Evolutionary conservation across 2,113 vertebrate genomes (phyloP).

Genomic region (Antechinus flavipes): DNA sequence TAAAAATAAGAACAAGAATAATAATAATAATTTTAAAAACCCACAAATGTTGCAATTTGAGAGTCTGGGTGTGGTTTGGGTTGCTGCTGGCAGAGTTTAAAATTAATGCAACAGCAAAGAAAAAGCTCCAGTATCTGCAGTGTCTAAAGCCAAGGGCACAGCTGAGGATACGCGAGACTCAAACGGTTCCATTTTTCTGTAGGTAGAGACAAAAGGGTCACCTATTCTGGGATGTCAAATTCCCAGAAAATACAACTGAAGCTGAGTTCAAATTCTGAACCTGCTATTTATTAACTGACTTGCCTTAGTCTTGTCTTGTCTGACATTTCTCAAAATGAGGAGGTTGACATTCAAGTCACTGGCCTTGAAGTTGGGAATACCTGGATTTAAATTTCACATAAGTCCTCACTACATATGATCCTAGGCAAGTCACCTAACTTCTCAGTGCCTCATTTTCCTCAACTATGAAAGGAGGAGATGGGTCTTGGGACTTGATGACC

Average conservation of each 20-base stretch:
- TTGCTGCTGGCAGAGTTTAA: background rate
- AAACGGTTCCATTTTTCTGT: background rate
- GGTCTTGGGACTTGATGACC: background rate
- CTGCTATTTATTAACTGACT: background rate
- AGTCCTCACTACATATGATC: background rate
- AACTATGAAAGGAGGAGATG: background rate
- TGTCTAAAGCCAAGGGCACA: background rate
- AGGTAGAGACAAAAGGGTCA: background rate
- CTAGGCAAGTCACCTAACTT: background rate
- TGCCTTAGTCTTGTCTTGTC: background rate
- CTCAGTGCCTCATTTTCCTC: background rate
- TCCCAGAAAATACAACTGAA: background rate
- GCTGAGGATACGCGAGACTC: background rate
- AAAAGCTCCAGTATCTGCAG: background rate
- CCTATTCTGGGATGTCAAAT: background rate
- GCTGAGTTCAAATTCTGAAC: background rate
- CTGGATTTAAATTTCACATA: background rate
- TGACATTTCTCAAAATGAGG: background rate
- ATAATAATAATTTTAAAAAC: background rate
- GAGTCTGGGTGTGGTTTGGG: background rate
- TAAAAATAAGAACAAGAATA: background rate
- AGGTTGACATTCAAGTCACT: background rate
- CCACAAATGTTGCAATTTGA: background rate
- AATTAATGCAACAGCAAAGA: background rate
- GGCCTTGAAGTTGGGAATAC: background rate